phyloP scores from a whole-genome alignment of 2,888 invertebrate genomes.

The Scaptomyza cyrtandrae region DNA sequence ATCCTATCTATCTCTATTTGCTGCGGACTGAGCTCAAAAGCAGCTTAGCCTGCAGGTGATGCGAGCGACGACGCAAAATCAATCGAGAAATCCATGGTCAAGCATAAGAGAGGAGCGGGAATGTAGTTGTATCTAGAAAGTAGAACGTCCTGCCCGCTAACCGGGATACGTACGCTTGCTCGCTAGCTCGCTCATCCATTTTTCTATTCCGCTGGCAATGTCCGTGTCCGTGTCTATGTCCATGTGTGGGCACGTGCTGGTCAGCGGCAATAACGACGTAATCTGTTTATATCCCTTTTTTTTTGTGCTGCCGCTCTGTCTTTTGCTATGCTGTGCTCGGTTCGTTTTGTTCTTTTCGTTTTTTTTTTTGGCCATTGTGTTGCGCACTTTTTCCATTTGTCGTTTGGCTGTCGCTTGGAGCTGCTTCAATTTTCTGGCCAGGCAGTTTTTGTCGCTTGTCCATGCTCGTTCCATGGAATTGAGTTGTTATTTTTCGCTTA shows the following conservation, averaged over 20 bases:
- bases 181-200: constrained; percentile 53
- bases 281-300: constrained; percentile 79
- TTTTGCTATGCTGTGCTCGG: neutral
- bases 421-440: constrained; percentile 79
- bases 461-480: constrained; percentile 57
- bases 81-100: constrained; percentile 71
- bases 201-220: constrained; percentile 27
- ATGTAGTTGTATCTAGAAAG: neutral
- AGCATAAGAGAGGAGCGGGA: constrained; percentile 50
- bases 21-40: constrained; percentile 56
- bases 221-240: constrained; percentile 5
- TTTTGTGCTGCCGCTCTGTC: neutral
- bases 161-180: constrained; percentile 11
- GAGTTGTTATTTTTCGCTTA: constrained; percentile 80
- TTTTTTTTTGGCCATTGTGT: constrained; percentile 67
- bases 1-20: constrained; percentile 41
- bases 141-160: constrained; percentile 30
- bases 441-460: constrained; percentile 76
- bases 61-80: constrained; percentile 70
- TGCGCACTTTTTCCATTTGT: constrained; percentile 79
- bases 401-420: constrained; percentile 41
- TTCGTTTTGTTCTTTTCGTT: neutral
- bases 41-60: constrained; percentile 80
- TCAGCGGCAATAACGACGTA: constrained; percentile 80
- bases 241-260: constrained; percentile 79